Percentiles rank a stretch among this genome's conserved stretches.
Conservation (phyloP, 1,140 invertebrate species). For the Danaus plexippus region DNA sequence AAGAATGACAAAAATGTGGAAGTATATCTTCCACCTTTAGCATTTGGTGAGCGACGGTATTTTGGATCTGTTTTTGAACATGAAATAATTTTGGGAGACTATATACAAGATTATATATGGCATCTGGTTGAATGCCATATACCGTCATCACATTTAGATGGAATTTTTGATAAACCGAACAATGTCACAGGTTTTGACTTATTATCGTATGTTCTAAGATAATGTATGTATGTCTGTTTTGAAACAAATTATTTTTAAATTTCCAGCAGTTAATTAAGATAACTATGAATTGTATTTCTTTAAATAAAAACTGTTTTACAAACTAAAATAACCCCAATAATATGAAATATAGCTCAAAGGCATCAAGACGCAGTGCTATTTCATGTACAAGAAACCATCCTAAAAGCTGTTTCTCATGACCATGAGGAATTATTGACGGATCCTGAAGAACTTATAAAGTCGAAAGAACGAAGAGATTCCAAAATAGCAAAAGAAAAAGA, state of each 20-base stretch:
- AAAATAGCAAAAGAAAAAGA: conserved; percentile 14
- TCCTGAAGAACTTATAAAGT: conserved; percentile 14
- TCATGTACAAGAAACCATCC: too few species aligned
- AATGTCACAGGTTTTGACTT: conserved; percentile 34
- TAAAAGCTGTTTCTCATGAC: too few species aligned
- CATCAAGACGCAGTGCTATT: conserved; percentile 17
- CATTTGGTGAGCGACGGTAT: conserved; percentile 30
- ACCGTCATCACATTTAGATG: conserved; percentile 41
- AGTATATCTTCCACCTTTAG: conserved; percentile 17
- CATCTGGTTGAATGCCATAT: conserved; percentile 30
- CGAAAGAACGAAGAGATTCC: conserved; percentile 9
- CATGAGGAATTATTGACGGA: conserved; percentile 1
- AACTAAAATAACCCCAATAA: too few species aligned
- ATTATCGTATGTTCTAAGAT: conserved; percentile 1
- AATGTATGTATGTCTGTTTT: not conserved
- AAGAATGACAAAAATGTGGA: conserved; percentile 43
- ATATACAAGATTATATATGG: conserved; percentile 43
- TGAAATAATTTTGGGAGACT: conserved; percentile 24
- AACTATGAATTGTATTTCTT: not conserved
- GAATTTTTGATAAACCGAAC: conserved; percentile 41
- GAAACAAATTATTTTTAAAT: not conserved
- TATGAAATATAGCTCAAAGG: conserved; percentile 10
- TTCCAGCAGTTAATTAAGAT: not conserved
- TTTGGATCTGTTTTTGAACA: conserved; percentile 37
- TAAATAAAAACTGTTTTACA: too few species aligned